Base-by-base conservation (phyloP, 2,888 invertebrate species). In the Mythimna pallens region DNA sequence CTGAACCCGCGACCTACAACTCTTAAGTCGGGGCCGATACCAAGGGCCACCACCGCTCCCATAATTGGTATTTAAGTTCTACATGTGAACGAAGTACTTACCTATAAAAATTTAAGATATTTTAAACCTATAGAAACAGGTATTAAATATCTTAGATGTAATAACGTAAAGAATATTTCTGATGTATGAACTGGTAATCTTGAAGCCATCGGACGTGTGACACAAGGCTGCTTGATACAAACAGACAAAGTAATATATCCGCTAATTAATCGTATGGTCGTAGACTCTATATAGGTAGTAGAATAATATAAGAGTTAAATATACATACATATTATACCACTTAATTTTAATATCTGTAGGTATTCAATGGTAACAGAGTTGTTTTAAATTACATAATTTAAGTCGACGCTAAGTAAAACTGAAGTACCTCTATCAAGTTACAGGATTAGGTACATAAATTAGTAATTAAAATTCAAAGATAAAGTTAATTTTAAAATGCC, bases 151-250 rank as follows among this genome's bases (percentile, higher is more conserved):
- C 30, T 40, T 34, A 9, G 20, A 4, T 9, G 2, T 70, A 58
- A 40, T 50, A 73, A 52, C 9, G 50, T 64, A 10, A 14, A 70
- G 34, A 65, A 79, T 70, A 80, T 70, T 65, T 62, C 70, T 76
- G 40, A 65, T 68, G 57, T 69, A 71, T 76, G 63, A 80, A 63
- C 65, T 66, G 30, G 50, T 65, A 67, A 80, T 80, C 62, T 34
- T 72, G 25, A 80, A 76, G 64, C 52, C 73, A 81, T 78, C 63
- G 67, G 69, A 76, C 78, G 63, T 65, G 25, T 65, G 71, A 81
- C 59, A 64, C 73, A 78, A 73, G 70, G 72, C 54, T 75, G 59
- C 59, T 36, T 73, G 47, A 80, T 78, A 73, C 52, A 67, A 75
- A 71, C 63, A 30, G 70, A 75, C 71, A 30, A 63, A 58, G 57